A percentile compares a stretch with the other conserved stretches of the same genome.
These are phyloP conservation scores for Mionectes olivaceus DNA, from an alignment of 2,797 vertebrate species.

Conservation along the genomic window DNA sequence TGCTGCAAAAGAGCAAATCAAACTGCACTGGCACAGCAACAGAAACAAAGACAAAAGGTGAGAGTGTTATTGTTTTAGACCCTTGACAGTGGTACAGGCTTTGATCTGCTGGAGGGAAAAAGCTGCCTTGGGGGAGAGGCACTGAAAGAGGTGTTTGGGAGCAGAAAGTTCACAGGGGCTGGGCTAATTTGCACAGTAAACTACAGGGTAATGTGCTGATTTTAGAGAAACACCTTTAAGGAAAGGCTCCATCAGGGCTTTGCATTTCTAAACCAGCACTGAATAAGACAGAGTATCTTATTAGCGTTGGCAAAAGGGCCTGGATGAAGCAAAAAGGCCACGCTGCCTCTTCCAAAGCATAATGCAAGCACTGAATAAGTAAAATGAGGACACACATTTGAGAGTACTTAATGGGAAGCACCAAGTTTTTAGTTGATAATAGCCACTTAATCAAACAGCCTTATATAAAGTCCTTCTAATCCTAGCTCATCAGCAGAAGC, in stretches of 20 bases:
- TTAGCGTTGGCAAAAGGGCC: not conserved
- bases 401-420: conserved; percentile 49
- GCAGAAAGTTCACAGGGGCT: not conserved
- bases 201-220: not conserved
- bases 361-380: not conserved
- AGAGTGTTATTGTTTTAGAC: not conserved
- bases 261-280: not conserved
- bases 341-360: not conserved
- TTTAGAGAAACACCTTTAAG: not conserved
- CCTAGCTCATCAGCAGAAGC: conserved; percentile 32
- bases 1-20: conserved; percentile 33
- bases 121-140: not conserved
- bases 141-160: not conserved
- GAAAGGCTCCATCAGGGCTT: not conserved
- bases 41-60: conserved; percentile 48
- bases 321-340: not conserved
- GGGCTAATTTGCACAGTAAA: not conserved
- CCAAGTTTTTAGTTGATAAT: conserved; percentile 44
- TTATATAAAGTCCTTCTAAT: conserved; percentile 43
- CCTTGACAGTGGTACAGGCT: not conserved
- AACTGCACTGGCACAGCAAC: not conserved
- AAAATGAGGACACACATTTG: conserved; percentile 1
- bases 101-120: not conserved
- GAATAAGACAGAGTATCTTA: not conserved
- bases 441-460: conserved; percentile 63